Evolutionary conservation across 2,113 vertebrate genomes (phyloP).

Genomic region (Gopherus flavomarginatus): DNA sequence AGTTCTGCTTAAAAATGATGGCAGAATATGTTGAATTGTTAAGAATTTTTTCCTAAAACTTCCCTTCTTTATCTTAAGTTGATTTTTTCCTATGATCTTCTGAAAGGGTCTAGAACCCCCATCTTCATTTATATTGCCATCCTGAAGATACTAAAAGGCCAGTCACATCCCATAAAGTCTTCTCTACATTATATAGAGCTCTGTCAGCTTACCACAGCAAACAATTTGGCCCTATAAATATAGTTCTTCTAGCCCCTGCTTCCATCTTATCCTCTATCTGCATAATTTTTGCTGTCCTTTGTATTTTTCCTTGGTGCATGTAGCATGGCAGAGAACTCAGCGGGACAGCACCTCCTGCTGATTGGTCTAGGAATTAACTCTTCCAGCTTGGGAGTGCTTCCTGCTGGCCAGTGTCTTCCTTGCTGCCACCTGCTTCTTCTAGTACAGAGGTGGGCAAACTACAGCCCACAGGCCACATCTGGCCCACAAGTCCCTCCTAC

Average conservation of each 20-base stretch:
- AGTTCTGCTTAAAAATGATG: conserved; percentile 43
- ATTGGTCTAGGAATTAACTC: too few species aligned
- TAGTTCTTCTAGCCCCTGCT: background rate
- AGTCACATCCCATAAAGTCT: background rate
- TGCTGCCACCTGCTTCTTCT: too few species aligned
- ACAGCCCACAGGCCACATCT: too few species aligned
- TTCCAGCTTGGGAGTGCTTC: too few species aligned
- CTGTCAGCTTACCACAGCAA: background rate
- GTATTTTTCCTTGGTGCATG: background rate
- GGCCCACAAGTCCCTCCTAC: too few species aligned
- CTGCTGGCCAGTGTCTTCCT: too few species aligned
- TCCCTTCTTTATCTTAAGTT: conserved; percentile 51
- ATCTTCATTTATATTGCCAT: conserved; percentile 51
- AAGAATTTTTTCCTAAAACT: conserved; percentile 49
- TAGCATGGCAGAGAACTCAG: too few species aligned
- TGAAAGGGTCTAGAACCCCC: conserved; percentile 39
- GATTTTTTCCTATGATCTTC: conserved; percentile 26
- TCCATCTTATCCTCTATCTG: background rate
- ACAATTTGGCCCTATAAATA: background rate
- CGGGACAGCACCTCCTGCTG: too few species aligned
- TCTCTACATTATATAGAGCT: background rate
- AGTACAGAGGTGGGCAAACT: too few species aligned
- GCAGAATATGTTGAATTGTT: conserved; percentile 10
- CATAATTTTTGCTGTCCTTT: background rate
- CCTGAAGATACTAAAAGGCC: conserved; percentile 35